Percentiles rank a stretch among this genome's conserved stretches.
Conservation (phyloP, 2,888 invertebrate species). For the Polydesmus complanatus region DNA sequence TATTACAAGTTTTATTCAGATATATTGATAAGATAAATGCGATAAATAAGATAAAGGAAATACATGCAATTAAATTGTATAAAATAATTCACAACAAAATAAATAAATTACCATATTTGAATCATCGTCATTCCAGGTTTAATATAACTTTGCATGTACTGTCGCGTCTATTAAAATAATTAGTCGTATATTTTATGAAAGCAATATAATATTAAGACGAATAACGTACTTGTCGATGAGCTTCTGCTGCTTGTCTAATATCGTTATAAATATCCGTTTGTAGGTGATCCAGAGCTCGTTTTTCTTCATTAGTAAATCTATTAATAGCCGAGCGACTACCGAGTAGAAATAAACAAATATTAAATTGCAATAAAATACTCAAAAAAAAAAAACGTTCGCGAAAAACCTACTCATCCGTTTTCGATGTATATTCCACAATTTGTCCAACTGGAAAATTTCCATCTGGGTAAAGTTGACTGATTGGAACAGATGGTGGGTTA, state of each 20-base stretch:
- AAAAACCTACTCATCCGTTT: constrained; percentile 49
- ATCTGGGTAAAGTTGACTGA: constrained; percentile 69
- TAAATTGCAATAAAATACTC: not conserved
- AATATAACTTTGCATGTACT: constrained; percentile 82
- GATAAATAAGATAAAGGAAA: too few relatives aligned
- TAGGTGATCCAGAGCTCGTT: constrained; percentile 69
- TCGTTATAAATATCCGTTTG: constrained; percentile 89
- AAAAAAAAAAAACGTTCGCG: not conserved
- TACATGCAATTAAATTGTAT: not conserved
- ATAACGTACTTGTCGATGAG: constrained; percentile 70
- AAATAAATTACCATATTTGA: constrained; percentile 57
- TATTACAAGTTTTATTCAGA: not conserved
- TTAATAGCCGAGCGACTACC: constrained; percentile 60
- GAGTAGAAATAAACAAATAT: constrained; percentile 8
- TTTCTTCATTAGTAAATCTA: constrained; percentile 70
- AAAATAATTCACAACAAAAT: not conserved
- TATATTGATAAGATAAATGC: not conserved
- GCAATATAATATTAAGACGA: not conserved
- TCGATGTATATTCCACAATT: constrained; percentile 65
- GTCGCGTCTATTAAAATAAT: constrained; percentile 51
- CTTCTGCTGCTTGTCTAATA: constrained; percentile 90
- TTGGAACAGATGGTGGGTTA: constrained; percentile 73
- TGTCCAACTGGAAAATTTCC: constrained; percentile 77
- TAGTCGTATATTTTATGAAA: not conserved
- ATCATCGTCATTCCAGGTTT: constrained; percentile 99